phyloP scores from a whole-genome alignment of 2,888 invertebrate species.

The Phyllotreta striolata region DNA sequence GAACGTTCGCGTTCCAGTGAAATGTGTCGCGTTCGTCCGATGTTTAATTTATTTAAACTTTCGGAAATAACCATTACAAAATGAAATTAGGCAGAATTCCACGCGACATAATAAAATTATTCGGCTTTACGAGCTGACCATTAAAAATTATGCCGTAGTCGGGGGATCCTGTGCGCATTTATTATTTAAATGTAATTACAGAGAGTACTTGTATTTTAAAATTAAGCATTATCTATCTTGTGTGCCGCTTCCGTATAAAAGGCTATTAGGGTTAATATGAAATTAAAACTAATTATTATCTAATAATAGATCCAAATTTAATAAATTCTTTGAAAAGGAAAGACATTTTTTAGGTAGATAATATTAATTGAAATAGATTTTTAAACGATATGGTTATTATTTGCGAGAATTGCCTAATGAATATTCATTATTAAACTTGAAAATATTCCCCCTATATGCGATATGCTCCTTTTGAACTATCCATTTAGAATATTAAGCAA shows the following conservation, averaged over 20 bases:
- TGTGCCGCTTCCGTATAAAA: too few relatives aligned
- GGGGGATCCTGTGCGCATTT: not conserved
- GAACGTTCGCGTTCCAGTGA: conserved; percentile 34
- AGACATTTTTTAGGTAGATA: too few relatives aligned
- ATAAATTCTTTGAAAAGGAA: too few relatives aligned
- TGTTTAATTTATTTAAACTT: conserved; percentile 30
- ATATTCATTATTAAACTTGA: conserved; percentile 6
- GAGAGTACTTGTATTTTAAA: conserved; percentile 1
- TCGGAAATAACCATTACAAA: conserved; percentile 30
- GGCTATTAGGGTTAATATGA: too few relatives aligned
- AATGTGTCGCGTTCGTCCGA: conserved; percentile 26
- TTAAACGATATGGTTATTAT: too few relatives aligned
- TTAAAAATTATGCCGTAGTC: conserved; percentile 31
- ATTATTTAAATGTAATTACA: conserved; percentile 2
- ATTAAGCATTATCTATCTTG: too few relatives aligned
- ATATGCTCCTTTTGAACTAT: conserved; percentile 20
- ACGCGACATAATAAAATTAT: conserved; percentile 30
- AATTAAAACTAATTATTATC: too few relatives aligned
- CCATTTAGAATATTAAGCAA: conserved; percentile 24
- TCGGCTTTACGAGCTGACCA: conserved; percentile 30
- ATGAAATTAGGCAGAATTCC: conserved; percentile 34
- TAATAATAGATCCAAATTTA: too few relatives aligned
- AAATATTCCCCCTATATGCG: conserved; percentile 29
- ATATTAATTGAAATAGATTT: too few relatives aligned
- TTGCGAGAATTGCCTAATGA: too few relatives aligned